phyloP scores from a whole-genome alignment of 92 coral and sea anemone genomes.

The Virgularia gustaviana region DNA sequence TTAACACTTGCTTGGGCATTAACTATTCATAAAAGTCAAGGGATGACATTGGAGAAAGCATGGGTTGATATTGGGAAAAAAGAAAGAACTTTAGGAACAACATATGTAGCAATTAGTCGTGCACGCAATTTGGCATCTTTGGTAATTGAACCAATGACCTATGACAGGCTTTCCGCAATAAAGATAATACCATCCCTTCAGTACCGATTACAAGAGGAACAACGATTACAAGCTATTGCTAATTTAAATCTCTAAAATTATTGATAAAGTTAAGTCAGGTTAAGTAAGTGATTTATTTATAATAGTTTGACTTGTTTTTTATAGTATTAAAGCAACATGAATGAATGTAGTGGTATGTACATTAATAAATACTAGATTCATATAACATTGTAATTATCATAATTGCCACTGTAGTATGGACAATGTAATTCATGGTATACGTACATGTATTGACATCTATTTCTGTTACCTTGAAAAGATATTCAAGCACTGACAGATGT shows the following conservation, averaged over 20 bases:
- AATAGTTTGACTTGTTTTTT: not conserved
- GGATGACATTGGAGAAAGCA: conserved; percentile 56
- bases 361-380: not conserved
- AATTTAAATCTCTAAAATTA: conserved; percentile 2
- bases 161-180: conserved; percentile 30
- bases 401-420: too few species aligned
- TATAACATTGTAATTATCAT: not conserved
- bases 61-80: conserved; percentile 67
- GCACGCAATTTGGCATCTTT: conserved; percentile 54
- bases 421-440: too few species aligned
- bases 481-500: not conserved
- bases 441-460: not conserved
- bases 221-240: conserved; percentile 3
- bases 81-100: conserved; percentile 56
- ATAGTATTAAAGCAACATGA: conserved; percentile 1
- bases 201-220: conserved; percentile 13
- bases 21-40: conserved; percentile 59
- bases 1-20: conserved; percentile 62
- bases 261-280: not conserved
- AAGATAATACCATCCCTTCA: not conserved
- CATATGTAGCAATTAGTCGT: conserved; percentile 64
- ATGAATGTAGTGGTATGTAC: conserved; percentile 6
- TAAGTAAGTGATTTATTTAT: conserved; percentile 3
- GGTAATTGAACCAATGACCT: conserved; percentile 58
- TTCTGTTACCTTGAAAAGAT: conserved; percentile 8